These are phyloP conservation scores for Nebria brevicollis DNA, from an alignment of 2,888 invertebrate species.

Conservation along the genomic window DNA sequence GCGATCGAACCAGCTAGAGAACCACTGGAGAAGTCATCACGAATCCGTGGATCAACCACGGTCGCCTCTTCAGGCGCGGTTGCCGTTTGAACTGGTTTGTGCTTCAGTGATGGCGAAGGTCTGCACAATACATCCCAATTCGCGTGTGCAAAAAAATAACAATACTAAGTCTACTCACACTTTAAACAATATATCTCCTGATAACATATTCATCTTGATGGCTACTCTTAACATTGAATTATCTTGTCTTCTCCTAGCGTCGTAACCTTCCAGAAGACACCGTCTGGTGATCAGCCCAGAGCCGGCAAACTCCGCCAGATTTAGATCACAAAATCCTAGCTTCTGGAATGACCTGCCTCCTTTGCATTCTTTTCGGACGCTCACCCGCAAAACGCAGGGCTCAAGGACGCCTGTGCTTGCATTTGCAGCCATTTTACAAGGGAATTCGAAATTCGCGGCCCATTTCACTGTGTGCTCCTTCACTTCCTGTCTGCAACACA, in stretches of 20 bases:
- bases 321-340: constrained; percentile 96
- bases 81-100: constrained; percentile 57
- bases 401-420: constrained; percentile 95
- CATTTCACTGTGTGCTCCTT: constrained; percentile 93
- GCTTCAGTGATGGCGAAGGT: constrained; percentile 67
- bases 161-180: constrained; percentile 75
- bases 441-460: constrained; percentile 90
- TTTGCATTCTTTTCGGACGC: constrained; percentile 90
- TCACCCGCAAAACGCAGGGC: constrained; percentile 91
- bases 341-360: constrained; percentile 92
- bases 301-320: constrained; percentile 96
- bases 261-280: constrained; percentile 95
- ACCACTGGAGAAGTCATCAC: constrained; percentile 69
- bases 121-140: constrained; percentile 59
- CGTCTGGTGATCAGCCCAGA: constrained; percentile 86
- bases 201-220: constrained; percentile 92
- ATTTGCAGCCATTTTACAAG: constrained; percentile 97
- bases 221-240: constrained; percentile 94
- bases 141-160: neutral
- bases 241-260: constrained; percentile 90
- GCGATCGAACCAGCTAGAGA: constrained; percentile 71
- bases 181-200: constrained; percentile 97
- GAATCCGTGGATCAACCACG: constrained; percentile 64
- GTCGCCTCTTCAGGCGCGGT: constrained; percentile 62
- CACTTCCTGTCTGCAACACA: constrained; percentile 73